phyloP scores from a whole-genome alignment of 2,888 invertebrate genomes.

The Biston stratarius region DNA sequence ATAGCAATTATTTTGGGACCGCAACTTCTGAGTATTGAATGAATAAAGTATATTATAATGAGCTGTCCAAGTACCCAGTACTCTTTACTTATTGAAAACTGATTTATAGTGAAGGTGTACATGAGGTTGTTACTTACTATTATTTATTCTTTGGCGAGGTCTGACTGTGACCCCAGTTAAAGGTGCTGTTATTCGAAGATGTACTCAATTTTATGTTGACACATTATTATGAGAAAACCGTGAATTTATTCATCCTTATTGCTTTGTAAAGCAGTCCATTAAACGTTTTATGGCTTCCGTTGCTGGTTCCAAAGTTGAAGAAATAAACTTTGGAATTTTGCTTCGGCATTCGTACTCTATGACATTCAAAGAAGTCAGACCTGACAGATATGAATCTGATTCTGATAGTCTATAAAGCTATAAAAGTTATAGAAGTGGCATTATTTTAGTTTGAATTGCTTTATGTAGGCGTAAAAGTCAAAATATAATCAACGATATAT shows the following conservation, averaged over 20 bases:
- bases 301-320: constrained; percentile 24
- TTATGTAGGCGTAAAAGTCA: constrained; percentile 14
- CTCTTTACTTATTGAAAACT: background rate
- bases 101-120: constrained; percentile 2
- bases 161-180: constrained; percentile 3
- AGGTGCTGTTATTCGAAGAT: constrained; percentile 21
- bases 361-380: background rate
- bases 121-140: background rate
- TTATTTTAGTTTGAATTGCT: constrained; percentile 19
- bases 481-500: constrained; percentile 12
- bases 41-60: constrained; percentile 11
- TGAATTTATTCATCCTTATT: constrained; percentile 38
- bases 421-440: constrained; percentile 14
- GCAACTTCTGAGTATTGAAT: background rate
- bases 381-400: constrained; percentile 1
- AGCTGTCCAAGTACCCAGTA: background rate
- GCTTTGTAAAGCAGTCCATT: constrained; percentile 36
- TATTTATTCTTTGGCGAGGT: background rate
- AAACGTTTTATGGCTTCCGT: constrained; percentile 34
- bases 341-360: constrained; percentile 13
- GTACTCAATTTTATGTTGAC: constrained; percentile 32
- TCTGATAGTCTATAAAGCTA: background rate
- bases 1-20: background rate
- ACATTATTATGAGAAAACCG: constrained; percentile 30
- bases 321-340: constrained; percentile 33